Percentiles rank a stretch among this genome's conserved stretches.
Evolutionary conservation across 2,113 vertebrate species (phyloP).

Genomic region (Eptesicus fuscus): DNA sequence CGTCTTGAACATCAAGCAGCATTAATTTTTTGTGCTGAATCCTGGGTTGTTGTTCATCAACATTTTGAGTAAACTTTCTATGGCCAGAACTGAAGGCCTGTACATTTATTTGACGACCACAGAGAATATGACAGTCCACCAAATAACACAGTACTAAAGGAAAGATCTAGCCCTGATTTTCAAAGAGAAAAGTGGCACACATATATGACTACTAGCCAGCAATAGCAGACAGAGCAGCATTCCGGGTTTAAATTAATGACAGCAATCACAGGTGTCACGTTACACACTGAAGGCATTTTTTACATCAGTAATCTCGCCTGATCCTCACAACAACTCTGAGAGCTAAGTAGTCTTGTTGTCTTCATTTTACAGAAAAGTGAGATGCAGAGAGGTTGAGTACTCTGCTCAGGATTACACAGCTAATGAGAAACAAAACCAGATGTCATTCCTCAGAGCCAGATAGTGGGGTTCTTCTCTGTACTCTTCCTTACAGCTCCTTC

Average conservation of each 20-base stretch:
- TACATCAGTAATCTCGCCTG: background rate
- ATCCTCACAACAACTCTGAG: background rate
- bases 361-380: background rate
- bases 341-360: background rate
- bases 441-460: background rate
- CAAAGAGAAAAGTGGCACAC: background rate
- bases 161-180: background rate
- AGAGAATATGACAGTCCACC: constrained; percentile 12
- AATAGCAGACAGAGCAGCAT: background rate
- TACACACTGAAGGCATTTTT: background rate
- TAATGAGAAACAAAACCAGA: constrained; percentile 6
- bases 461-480: background rate
- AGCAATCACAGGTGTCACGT: background rate
- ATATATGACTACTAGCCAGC: background rate
- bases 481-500: background rate
- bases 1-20: constrained; percentile 49
- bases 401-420: background rate
- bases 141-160: background rate
- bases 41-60: constrained; percentile 4
- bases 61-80: constrained; percentile 49
- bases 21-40: constrained; percentile 35
- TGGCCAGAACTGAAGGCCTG: background rate
- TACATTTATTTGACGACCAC: constrained; percentile 41
- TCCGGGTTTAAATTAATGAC: background rate
- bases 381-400: background rate